phyloP scores from a whole-genome alignment of 2,113 vertebrate species.

The Elachura formosa region DNA sequence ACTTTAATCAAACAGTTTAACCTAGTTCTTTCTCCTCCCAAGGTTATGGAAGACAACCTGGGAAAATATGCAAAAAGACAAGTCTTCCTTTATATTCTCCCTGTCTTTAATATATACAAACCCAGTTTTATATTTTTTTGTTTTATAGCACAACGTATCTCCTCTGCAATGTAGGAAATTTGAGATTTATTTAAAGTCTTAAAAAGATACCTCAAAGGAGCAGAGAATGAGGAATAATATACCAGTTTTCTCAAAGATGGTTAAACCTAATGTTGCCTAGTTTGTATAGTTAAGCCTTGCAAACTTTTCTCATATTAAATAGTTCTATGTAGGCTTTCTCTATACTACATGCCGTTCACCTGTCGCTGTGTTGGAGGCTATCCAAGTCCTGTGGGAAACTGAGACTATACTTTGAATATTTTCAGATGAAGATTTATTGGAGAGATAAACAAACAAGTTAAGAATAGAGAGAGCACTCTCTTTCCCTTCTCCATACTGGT shows the following conservation, averaged over 20 bases:
- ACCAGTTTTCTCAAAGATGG: not conserved
- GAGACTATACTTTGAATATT: not conserved
- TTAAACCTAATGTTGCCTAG: not conserved
- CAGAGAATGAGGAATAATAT: not conserved
- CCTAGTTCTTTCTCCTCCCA: not conserved
- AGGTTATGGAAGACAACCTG: not conserved
- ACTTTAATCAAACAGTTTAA: not conserved
- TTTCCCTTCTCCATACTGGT: not conserved
- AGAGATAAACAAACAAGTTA: not conserved
- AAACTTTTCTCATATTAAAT: not conserved
- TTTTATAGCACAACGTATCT: not conserved
- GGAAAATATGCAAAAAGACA: too few relatives aligned
- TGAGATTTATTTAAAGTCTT: not conserved
- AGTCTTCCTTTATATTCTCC: not conserved
- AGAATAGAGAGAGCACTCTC: not conserved
- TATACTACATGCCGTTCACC: not conserved
- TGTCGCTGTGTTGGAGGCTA: not conserved
- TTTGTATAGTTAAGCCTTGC: not conserved
- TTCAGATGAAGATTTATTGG: not conserved
- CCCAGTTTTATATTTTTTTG: not conserved
- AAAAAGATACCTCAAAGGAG: not conserved
- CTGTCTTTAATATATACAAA: not conserved
- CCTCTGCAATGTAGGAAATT: not conserved
- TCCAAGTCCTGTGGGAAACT: not conserved
- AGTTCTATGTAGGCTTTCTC: not conserved